Evolutionary conservation across 2,797 vertebrate species (phyloP), one percentile per base, ranked within the genome.

Genomic region (Lycodopsis pacificus): DNA sequence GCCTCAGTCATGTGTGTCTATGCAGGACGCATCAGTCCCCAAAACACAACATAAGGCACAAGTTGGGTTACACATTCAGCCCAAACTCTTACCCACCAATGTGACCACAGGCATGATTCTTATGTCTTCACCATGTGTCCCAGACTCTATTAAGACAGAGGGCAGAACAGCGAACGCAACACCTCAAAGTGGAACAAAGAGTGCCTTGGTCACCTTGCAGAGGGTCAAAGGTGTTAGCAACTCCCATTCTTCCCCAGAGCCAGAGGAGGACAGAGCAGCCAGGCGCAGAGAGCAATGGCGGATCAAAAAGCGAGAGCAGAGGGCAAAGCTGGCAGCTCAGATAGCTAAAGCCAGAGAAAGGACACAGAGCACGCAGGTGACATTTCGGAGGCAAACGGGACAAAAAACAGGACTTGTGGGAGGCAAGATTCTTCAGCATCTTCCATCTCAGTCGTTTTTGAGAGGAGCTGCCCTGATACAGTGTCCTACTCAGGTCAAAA

Each of bases 241-340:
- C 5, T 30, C 70, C 10, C 80, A 32, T 32, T 61, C 56, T 34
- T 44, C 36, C 13, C 17, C 48, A 5, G 86, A 89, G 84, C 89
- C 88, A 0, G 95, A 95, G 68, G 95, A 96, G 67, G 93, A 95
- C 80, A 92, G 74, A 34, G 92, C 91, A 0, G 93, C 95, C 30
- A 93, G 76, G 61, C 94, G 94, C 30, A 88, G 95, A 56, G 95
- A 96, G 80, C 91, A 92, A 4, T 96, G 95, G 95, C 88, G 95
- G 44, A 87, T 95, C 49, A 96, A 95, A 82, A 96, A 96, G 80
- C 84, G 95, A 54, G 94, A 95, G 73, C 95, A 96, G 83, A 90
- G 95, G 70, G 95, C 95, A 2, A 96, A 92, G 87, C 68, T 86
- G 48, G 95, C 94, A 0, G 91, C 90, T 42, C 88, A 44, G 27